These are phyloP conservation scores for Pelusios castaneus DNA, from an alignment of 2,113 vertebrate genomes.

Conservation along the genomic window DNA sequence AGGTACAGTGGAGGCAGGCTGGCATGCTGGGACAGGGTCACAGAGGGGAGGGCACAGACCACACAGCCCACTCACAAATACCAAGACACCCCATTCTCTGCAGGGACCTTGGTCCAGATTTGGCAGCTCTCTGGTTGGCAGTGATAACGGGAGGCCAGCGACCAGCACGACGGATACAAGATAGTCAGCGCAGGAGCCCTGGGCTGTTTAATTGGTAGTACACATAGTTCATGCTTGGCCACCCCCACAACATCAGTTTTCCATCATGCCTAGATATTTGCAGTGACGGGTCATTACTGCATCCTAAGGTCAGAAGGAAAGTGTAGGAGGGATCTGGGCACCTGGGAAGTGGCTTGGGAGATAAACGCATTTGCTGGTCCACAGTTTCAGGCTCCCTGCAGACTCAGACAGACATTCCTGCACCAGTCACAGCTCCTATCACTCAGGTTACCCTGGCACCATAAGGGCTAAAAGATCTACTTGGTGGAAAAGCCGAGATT, in stretches of 20 bases:
- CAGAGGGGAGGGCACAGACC: neutral
- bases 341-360: fast-evolving
- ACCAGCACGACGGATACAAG: neutral
- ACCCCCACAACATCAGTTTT: neutral
- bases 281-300: neutral
- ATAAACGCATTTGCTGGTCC: neutral
- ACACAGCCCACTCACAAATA: no score
- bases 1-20: no score
- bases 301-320: neutral
- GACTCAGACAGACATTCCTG: neutral
- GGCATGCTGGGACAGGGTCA: neutral
- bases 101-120: no score
- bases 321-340: fast-evolving
- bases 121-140: no score
- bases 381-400: neutral
- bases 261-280: neutral
- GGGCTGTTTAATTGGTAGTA: neutral
- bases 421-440: neutral
- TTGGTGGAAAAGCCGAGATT: neutral
- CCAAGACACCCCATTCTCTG: no score
- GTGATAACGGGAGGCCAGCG: neutral
- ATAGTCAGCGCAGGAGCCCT: neutral
- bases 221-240: neutral
- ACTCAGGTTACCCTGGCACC: neutral
- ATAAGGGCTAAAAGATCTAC: neutral